phyloP scores from a whole-genome alignment of 2,113 vertebrate genomes.

The Chinchilla lanigera region DNA sequence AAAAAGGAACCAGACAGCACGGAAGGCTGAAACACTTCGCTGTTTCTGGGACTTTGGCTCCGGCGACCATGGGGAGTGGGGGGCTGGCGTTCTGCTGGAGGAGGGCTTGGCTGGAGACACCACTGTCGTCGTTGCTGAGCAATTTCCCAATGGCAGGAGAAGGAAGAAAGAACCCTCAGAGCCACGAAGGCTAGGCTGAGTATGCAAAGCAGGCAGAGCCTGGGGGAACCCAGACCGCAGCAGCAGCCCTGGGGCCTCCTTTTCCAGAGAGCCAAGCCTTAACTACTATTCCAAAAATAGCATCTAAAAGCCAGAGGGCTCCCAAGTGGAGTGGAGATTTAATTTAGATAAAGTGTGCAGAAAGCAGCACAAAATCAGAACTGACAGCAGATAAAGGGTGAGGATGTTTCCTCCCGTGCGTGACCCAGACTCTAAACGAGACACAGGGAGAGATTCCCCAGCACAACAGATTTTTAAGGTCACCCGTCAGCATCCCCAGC shows the following conservation, averaged over 20 bases:
- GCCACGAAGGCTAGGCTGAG: neutral
- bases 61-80: neutral
- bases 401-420: neutral
- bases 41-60: neutral
- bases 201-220: neutral
- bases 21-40: neutral
- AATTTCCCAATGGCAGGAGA: neutral
- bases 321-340: slow-evolving; percentile 55
- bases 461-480: neutral
- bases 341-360: slow-evolving; percentile 66
- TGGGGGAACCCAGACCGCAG: neutral
- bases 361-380: slow-evolving; percentile 47
- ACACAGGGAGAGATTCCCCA: neutral
- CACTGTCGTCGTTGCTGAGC: neutral
- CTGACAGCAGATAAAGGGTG: slow-evolving; percentile 52
- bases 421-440: slow-evolving; percentile 55
- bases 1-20: neutral
- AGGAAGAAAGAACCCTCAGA: neutral
- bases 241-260: neutral
- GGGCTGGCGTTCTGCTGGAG: neutral
- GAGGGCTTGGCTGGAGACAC: neutral
- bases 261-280: neutral
- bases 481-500: neutral
- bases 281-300: slow-evolving; percentile 66
- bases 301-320: slow-evolving; percentile 50